A percentile compares a stretch with the other conserved stretches of the same genome.
These are phyloP conservation scores for Anolis carolinensis DNA, from an alignment of 2,113 vertebrate genomes.

Conservation along the genomic window DNA sequence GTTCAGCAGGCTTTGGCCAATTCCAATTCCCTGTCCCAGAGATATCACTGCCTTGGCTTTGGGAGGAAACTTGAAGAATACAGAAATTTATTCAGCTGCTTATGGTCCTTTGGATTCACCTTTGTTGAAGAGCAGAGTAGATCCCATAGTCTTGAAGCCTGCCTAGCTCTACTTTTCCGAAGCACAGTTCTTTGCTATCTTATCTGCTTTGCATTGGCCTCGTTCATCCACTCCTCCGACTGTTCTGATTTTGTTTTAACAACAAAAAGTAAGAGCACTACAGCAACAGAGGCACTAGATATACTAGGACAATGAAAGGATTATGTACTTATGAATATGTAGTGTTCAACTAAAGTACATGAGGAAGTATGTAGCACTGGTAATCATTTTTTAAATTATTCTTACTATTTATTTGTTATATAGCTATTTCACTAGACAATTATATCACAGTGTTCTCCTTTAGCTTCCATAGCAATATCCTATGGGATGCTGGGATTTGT, in stretches of 20 bases:
- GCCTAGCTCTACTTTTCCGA: not conserved
- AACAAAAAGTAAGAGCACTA: not conserved
- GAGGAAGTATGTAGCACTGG: not conserved
- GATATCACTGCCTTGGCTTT: not conserved
- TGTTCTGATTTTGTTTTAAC: not conserved
- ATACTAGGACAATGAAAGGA: not conserved
- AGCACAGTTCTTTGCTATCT: not conserved
- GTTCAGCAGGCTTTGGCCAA: no score
- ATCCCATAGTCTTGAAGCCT: not conserved
- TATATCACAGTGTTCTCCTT: no score
- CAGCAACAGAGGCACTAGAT: not conserved
- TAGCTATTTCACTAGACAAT: not conserved
- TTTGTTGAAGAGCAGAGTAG: not conserved
- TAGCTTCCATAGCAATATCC: no score
- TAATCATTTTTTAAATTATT: not conserved
- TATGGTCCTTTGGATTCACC: not conserved
- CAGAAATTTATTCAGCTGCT: not conserved
- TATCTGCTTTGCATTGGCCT: not conserved
- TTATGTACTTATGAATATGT: not conserved
- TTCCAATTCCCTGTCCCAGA: not conserved
- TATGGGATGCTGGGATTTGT: no score
- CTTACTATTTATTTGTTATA: not conserved
- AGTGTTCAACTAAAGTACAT: not conserved
- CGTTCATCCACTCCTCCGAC: not conserved
- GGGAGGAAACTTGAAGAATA: not conserved